Conservation (phyloP, 2,888 invertebrate species). For the Chrysolina americana region DNA sequence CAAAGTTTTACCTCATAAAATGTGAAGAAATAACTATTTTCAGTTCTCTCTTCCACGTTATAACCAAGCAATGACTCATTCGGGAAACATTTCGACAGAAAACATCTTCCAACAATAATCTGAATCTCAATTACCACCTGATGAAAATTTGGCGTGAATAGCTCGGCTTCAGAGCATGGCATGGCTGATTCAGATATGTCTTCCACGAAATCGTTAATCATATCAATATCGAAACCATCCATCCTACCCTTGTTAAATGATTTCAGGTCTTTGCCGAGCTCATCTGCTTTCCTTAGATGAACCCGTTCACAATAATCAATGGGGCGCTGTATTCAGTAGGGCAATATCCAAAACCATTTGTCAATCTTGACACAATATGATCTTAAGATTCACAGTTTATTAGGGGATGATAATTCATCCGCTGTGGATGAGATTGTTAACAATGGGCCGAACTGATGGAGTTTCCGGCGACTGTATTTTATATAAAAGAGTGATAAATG, state of each 20-base stretch:
- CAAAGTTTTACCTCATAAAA: too few relatives aligned
- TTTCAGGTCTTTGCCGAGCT: conserved; percentile 12
- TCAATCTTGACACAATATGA: conserved; percentile 58
- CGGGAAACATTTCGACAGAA: too few relatives aligned
- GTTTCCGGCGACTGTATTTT: not conserved
- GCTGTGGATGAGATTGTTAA: conserved; percentile 37
- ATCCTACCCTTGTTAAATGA: conserved; percentile 10
- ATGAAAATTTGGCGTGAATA: not conserved
- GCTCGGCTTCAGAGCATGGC: not conserved
- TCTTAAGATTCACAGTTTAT: conserved; percentile 48
- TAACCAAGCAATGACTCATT: too few relatives aligned
- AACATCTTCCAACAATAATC: not conserved
- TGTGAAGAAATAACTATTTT: too few relatives aligned
- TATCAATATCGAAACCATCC: conserved; percentile 15
- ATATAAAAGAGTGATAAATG: not conserved
- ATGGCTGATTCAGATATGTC: not conserved
- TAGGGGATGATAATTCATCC: conserved; percentile 52
- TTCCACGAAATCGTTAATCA: conserved; percentile 1
- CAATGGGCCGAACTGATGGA: not conserved
- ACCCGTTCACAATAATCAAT: conserved; percentile 9
- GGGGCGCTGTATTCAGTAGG: conserved; percentile 10
- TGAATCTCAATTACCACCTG: not conserved
- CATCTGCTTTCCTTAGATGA: conserved; percentile 13
- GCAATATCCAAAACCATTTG: conserved; percentile 61
- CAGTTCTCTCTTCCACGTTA: too few relatives aligned